Evolutionary conservation across 1,140 invertebrate species (phyloP), one percentile per base, ranked within the genome.

Genomic region (Aculops lycopersici): DNA sequence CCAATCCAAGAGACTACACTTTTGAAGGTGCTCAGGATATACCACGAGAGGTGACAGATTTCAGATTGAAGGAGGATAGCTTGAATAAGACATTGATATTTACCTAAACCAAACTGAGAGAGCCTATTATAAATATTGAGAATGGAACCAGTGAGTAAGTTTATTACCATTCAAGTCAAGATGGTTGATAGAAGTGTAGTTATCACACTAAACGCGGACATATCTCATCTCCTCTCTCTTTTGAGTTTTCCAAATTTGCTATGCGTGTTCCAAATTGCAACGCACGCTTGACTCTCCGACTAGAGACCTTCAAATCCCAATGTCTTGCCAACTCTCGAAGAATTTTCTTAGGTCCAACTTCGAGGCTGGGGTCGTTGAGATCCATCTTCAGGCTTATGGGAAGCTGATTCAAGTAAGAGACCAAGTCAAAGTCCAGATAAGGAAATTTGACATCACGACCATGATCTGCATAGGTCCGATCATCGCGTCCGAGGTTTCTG

Each of bases 261-360:
- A 94, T 88, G 52, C 76, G 65, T 1, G 81, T 84, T n/a, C 88
- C 88, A 67, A 97, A 95, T 56, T 97, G 88, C 38, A 97, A 71
- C 14, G 86, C 88, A 57, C 79, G 55, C 58, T 97, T 97, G 36
- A 75, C 74, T 37, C 77, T 64, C n/a, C n/a, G n/a, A n/a, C n/a
- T n/a, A n/a, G n/a, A n/a, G n/a, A n/a, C n/a, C n/a, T n/a, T n/a
- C n/a, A n/a, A n/a, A n/a, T n/a, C n/a, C n/a, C n/a, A n/a, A n/a
- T n/a, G n/a, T n/a, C 37, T 54, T 52, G 1, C 73, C 67, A 16
- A 71, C 67, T 37, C 64, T 55, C 44, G 51, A 54, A 3, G 79
- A 55, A 8, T 76, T 75, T 17, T 86, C 53, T 48, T 69, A 58
- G 45, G 61, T 52, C 95, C 86, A n/a, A 86, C 86, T 39, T 80